Evolutionary conservation across 1,140 invertebrate species (phyloP), one percentile per base, ranked within the genome.

Genomic region (Araneus ventricosus): DNA sequence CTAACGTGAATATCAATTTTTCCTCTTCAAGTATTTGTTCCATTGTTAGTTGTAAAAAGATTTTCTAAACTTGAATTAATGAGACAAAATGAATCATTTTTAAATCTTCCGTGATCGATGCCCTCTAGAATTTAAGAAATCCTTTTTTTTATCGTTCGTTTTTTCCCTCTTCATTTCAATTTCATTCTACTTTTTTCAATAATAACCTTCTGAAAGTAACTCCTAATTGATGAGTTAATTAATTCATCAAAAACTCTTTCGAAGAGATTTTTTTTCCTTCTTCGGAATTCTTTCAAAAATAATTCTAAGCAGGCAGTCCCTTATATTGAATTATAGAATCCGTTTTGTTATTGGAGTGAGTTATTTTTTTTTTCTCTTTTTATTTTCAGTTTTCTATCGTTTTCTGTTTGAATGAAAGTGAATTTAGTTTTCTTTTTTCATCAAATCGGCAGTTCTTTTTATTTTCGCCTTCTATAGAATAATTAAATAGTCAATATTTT

Each of bases 191-290:
- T 17, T 75, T 75, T 75, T 75, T 75, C 30, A 34, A 75, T 20
- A 34, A 34, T 75, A n/a, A 37, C 34, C 70, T 75, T 37, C 70
- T 30, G 22, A 75, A 75, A 75, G 30, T 75, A 75, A 75, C 30
- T 75, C 30, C 70, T 75, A 75, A 75, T 75, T 75, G 70, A 75
- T 75, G 17, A 37, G 30, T 75, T 75, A 75, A 75, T 75, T 75
- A 37, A 75, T 75, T 75, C 70, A 75, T 75, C 70, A 75, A 75
- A 37, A 30, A 75, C 27, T 75, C 27, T 34, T 75, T 34, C 17
- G 17, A 67, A 34, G 70, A 34, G 20, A 20, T 75, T 75, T 34
- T 75, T 3, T 75, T 63, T 75, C 22, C 20, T 34, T 75, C 70
- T 34, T 75, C 14, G 27, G 27, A n/a, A 8, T 67, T 75, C 30